Evolutionary conservation across 2,888 invertebrate species (phyloP).

Genomic region (Leucophenga montana): DNA sequence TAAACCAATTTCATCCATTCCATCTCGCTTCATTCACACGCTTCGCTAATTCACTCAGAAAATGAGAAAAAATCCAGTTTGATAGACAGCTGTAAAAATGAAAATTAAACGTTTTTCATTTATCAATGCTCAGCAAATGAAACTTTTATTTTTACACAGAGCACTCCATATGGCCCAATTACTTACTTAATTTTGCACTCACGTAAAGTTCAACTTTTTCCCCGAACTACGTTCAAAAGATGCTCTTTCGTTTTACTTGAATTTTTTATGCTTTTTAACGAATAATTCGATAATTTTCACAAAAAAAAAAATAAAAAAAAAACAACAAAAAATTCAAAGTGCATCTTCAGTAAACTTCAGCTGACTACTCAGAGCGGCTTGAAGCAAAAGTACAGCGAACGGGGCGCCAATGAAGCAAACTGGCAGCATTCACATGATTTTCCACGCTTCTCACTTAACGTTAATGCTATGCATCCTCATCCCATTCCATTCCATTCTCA

Average conservation of each 20-base stretch:
- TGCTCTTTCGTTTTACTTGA: conserved; percentile 50
- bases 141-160: not conserved
- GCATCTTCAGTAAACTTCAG: conserved; percentile 53
- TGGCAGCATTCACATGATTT: conserved; percentile 54
- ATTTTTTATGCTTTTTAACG: conserved; percentile 28
- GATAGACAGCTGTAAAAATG: too few species aligned
- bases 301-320: too few species aligned
- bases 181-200: conserved; percentile 66
- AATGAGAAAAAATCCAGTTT: too few species aligned
- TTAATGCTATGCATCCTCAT: conserved; percentile 47
- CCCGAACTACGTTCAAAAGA: not conserved
- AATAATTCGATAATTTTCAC: conserved; percentile 42
- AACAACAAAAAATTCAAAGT: conserved; percentile 58
- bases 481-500: conserved; percentile 45
- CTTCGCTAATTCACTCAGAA: too few species aligned
- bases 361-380: not conserved
- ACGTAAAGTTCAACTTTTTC: conserved; percentile 37
- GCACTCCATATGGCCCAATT: conserved; percentile 42
- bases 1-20: too few species aligned
- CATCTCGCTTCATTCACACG: too few species aligned
- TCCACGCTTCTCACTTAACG: conserved; percentile 60
- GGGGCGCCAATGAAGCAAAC: conserved; percentile 8
- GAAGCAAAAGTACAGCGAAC: not conserved
- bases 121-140: too few species aligned
- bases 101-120: too few species aligned